Base-by-base conservation (phyloP, 2,888 invertebrate genomes). In the Xestia ashworthii region DNA sequence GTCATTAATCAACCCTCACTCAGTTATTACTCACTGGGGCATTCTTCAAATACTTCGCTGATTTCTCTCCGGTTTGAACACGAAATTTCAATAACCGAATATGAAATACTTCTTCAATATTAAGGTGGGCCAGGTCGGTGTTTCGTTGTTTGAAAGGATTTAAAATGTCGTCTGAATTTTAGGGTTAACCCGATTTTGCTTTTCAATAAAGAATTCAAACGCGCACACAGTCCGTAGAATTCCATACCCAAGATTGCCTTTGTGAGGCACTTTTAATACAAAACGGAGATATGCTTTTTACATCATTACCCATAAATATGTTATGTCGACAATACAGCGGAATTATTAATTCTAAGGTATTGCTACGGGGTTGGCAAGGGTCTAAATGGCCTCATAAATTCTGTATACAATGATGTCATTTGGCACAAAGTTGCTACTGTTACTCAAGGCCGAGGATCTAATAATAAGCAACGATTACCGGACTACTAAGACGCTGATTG, bases 1-100 rank as follows among this genome's bases (percentile, higher is more conserved):
- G 84, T 85, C 88, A 89, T 89, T 89, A 89, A 89, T 89, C 89
- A 89, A 87, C 85, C 74, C 75, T 75, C 83, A 81, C 81, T 76
- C 83, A 78, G 87, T 88, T 89, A 89, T 89, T 88, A 87, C 87
- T 84, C 83, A 79, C 81, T 76, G 81, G 85, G 74, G 88, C 72
- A 89, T 88, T 81, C 83, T 82, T 86, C 78, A 82, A 84, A 86
- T 86, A 82, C 83, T 87, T 84, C 78, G 76, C 71, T 75, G 84
- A 84, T 84, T 86, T 78, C 81, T 81, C 80, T 76, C 68, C n/a
- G 68, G 76, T 73, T 82, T 38, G 67, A 76, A 60, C 75, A 79
- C 68, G 66, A 87, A 85, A 80, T 76, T 86, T 78, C 81, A 86
- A 87, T 85, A 87, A 82, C 72, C 58, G 77, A 78, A 83, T 74